Percentiles rank a stretch among this genome's conserved stretches.
Conservation (phyloP, 2,888 invertebrate species). For the Nephrotoma appendiculata region DNA sequence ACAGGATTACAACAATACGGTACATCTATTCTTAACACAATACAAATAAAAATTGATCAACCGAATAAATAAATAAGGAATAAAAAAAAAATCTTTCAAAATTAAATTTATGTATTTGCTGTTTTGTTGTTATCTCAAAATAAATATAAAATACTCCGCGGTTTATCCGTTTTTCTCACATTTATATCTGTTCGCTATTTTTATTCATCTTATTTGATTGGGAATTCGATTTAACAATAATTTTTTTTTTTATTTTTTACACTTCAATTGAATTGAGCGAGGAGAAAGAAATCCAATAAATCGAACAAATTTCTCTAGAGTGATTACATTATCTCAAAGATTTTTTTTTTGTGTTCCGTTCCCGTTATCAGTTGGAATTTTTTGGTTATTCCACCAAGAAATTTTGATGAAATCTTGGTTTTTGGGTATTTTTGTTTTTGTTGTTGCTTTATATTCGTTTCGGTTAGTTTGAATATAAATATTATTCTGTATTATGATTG, state of each 20-base stretch:
- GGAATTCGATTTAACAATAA: background rate
- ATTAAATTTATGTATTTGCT: background rate
- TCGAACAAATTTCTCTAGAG: background rate
- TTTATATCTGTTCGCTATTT: background rate
- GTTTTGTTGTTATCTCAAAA: background rate
- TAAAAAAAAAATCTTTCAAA: background rate
- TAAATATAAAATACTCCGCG: background rate
- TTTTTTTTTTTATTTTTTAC: background rate
- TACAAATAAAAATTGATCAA: background rate
- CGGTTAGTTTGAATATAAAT: background rate
- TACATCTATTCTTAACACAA: background rate
- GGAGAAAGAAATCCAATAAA: background rate
- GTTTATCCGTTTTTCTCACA: background rate
- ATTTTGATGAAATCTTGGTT: background rate
- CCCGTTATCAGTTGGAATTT: background rate
- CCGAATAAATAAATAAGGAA: background rate
- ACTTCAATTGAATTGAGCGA: background rate
- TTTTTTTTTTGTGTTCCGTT: background rate
- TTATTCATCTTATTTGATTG: background rate
- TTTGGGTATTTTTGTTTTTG: background rate
- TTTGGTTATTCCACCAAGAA: background rate
- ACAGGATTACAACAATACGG: background rate
- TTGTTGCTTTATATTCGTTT: background rate
- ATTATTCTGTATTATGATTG: background rate
- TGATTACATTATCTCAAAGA: background rate